These are phyloP conservation scores for Ascaphus truei DNA, from an alignment of 2,113 vertebrate species.

Conservation along the genomic window DNA sequence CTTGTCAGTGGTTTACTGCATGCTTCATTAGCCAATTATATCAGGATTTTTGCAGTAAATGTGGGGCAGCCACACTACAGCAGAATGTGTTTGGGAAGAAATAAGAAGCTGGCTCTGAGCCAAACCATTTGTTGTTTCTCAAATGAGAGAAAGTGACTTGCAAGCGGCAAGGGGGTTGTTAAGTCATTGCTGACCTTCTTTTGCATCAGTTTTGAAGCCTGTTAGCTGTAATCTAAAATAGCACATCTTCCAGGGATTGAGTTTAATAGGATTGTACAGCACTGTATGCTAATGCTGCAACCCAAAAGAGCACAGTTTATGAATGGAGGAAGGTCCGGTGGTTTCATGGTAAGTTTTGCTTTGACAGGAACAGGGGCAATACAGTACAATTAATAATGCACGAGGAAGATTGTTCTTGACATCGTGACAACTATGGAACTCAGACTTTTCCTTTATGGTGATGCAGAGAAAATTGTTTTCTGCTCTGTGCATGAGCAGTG, in stretches of 20 bases:
- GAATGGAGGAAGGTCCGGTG: neutral
- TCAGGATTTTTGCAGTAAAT: neutral
- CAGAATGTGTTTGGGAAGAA: neutral
- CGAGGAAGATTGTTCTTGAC: too few relatives aligned
- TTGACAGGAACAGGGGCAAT: too few relatives aligned
- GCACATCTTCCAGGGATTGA: conserved; percentile 20
- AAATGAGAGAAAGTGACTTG: conserved; percentile 26
- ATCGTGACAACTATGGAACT: too few relatives aligned
- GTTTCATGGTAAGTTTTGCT: too few relatives aligned
- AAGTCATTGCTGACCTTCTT: conserved; percentile 31
- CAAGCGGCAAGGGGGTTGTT: conserved; percentile 25
- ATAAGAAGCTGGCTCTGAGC: conserved; percentile 12
- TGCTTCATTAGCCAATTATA: conserved; percentile 8
- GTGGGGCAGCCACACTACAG: neutral
- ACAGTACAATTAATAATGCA: too few relatives aligned
- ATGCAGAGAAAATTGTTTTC: neutral
- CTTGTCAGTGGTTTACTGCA: neutral
- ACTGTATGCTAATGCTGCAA: conserved; percentile 26
- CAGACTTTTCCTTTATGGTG: too few relatives aligned
- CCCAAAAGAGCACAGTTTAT: conserved; percentile 23
- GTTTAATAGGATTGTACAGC: conserved; percentile 25
- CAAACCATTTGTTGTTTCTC: conserved; percentile 13
- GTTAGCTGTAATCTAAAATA: conserved; percentile 25
- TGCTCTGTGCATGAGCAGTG: neutral
- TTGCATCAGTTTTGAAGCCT: conserved; percentile 34